Evolutionary conservation across 2,113 vertebrate species (phyloP).

Genomic region (Apus apus): DNA sequence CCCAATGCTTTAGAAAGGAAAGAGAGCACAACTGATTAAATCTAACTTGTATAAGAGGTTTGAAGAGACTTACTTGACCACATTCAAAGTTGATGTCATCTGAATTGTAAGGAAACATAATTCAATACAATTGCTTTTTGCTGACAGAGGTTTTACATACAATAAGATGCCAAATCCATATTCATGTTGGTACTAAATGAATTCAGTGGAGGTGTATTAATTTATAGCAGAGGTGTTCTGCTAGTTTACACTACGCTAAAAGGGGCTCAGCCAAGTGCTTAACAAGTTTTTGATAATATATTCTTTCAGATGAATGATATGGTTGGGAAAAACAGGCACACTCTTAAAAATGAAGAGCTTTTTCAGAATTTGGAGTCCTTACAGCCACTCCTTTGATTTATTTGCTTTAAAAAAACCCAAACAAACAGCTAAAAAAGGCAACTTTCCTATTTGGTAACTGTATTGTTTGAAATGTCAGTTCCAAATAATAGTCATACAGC

Average conservation of each 20-base stretch:
- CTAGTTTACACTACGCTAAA: not conserved
- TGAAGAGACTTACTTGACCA: not conserved
- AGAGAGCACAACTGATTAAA: not conserved
- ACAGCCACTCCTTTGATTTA: not conserved
- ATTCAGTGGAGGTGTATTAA: not conserved
- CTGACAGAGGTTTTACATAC: not conserved
- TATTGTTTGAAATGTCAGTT: not conserved
- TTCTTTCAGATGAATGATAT: not conserved
- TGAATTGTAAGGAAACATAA: not conserved
- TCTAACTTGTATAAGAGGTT: not conserved
- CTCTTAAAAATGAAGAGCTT: not conserved
- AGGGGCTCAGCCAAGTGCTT: not conserved
- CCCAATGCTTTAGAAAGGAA: not conserved
- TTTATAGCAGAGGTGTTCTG: not conserved
- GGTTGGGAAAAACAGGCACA: not conserved
- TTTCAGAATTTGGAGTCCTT: not conserved
- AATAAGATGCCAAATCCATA: not conserved
- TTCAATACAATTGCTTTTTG: not conserved
- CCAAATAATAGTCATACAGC: not conserved
- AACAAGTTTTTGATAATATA: not conserved
- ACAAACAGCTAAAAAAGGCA: not conserved
- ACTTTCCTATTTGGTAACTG: not conserved
- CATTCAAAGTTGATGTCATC: not conserved
- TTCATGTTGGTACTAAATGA: not conserved
- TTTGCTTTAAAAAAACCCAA: not conserved